Conservation (phyloP, 2,113 vertebrate species). For the Tiliqua scincoides region DNA sequence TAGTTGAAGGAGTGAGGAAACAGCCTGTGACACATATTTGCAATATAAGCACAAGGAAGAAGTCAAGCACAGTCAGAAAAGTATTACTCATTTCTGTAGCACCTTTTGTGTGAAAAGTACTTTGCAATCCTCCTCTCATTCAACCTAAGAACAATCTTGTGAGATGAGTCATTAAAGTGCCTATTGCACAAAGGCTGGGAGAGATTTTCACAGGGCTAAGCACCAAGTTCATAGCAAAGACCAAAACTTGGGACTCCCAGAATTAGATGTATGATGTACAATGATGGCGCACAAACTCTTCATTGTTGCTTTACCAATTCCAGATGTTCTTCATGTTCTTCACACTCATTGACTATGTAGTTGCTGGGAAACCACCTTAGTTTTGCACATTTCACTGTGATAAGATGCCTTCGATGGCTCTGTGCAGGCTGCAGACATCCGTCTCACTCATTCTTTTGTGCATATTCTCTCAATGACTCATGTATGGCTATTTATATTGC, state of each 20-base stretch:
- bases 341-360: background rate
- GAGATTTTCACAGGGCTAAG: background rate
- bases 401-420: background rate
- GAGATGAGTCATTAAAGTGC: slow-evolving; percentile 10
- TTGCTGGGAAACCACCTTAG: background rate
- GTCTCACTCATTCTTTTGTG: background rate
- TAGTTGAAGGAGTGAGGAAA: background rate
- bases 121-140: slow-evolving; percentile 1
- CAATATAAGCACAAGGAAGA: slow-evolving; percentile 2
- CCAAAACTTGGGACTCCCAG: background rate
- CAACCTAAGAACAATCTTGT: background rate
- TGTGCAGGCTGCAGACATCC: background rate
- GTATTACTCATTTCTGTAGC: slow-evolving; percentile 19
- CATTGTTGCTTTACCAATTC: background rate
- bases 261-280: background rate
- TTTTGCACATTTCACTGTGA: background rate
- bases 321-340: background rate
- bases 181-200: background rate
- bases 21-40: background rate
- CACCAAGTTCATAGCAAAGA: background rate
- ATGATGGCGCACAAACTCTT: background rate
- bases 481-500: slow-evolving; percentile 22
- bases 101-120: slow-evolving; percentile 6
- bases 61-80: slow-evolving; percentile 6
- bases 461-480: slow-evolving; percentile 20